These are phyloP conservation scores for Lepidurus packardi DNA, from an alignment of 1,140 invertebrate genomes.

Conservation along the genomic window DNA sequence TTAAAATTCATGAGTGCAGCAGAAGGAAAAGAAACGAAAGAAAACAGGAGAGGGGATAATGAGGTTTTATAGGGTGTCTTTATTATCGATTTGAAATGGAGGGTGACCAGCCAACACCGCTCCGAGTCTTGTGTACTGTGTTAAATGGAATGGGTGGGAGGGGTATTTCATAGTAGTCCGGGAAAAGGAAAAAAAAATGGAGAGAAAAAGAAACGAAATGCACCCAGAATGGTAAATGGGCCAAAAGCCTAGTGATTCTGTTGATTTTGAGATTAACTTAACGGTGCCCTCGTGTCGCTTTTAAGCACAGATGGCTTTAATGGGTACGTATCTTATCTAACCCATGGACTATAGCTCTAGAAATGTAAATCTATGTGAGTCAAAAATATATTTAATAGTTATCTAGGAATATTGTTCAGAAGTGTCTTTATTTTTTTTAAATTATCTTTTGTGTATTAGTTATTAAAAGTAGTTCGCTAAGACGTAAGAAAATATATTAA, in stretches of 20 bases:
- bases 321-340: not conserved
- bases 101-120: not conserved
- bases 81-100: conserved; percentile 18
- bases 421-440: too few species aligned
- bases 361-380: not conserved
- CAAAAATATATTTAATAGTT: too few species aligned
- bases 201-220: conserved; percentile 10
- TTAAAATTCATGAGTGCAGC: not conserved
- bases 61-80: conserved; percentile 18
- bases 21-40: not conserved
- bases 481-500: too few species aligned
- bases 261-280: conserved; percentile 17
- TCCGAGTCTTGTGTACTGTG: not conserved
- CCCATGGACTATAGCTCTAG: not conserved
- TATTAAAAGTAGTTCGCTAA: too few species aligned
- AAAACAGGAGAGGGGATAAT: not conserved
- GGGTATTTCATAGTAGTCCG: not conserved
- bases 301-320: conserved; percentile 19
- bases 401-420: too few species aligned
- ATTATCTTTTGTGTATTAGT: too few species aligned
- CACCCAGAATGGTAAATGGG: conserved; percentile 9
- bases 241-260: not conserved
- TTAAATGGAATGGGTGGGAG: not conserved
- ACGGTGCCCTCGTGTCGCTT: not conserved
- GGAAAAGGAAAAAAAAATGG: conserved; percentile 10